Evolutionary conservation across 1,140 invertebrate species (phyloP), one percentile per base, ranked within the genome.

Genomic region (Drosophila kohkoa): DNA sequence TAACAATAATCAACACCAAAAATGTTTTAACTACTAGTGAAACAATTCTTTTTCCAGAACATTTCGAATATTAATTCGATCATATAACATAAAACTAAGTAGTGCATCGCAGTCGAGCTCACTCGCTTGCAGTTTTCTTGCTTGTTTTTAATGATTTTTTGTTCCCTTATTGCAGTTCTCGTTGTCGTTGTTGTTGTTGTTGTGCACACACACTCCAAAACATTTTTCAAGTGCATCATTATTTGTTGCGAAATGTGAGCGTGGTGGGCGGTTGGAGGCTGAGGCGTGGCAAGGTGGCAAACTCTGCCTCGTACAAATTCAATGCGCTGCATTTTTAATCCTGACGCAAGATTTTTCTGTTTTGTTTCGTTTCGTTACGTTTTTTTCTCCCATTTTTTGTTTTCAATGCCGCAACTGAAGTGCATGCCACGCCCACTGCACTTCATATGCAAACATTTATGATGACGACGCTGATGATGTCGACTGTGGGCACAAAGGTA

Each of bases 261-360:
- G 20, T 25, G 20, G 20, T 25, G 32, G 49, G 68, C 65, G 28
- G 38, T 11, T 13, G 10, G 41, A 25, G 20, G 6, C 8, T 8
- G 2, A 16, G 51, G 49, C 11, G 30, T 46, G 51, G 67, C 59
- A 52, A 55, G 68, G 68, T 58, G 46, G 54, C 64, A 13, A 7
- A 38, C 7, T 7, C 7, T 11, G 60, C 55, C 32, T 57, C 80
- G 75, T 76, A 78, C 85, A 89, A 88, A 88, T 88, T 89, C 86
- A 90, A 89, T 89, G 85, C 85, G 60, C 81, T 89, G 85, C 85
- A 89, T 89, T 89, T 90, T 89, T 89, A 89, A 89, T 89, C 81
- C 86, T 79, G 76, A 70, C 78, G 81, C 85, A 89, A 85, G 85
- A 79, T 75, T 87, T 89, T 78, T 72, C 35, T 70, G 32, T 52